phyloP scores from a whole-genome alignment of 2,113 vertebrate species.

The Gobius niger region DNA sequence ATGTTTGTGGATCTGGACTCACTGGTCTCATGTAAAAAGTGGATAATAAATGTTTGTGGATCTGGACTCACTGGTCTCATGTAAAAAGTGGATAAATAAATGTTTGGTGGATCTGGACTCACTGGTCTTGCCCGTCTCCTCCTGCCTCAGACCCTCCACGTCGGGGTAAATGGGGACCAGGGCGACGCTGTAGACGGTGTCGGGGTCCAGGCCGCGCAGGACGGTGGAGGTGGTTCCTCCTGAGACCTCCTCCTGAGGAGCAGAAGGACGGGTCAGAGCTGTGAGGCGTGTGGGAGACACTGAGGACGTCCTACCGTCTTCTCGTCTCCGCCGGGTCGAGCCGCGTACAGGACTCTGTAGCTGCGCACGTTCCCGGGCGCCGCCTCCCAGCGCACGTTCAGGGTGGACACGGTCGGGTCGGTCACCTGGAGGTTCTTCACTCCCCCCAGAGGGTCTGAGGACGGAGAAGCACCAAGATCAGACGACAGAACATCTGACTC shows the following conservation, averaged over 20 bases:
- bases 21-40: conserved; percentile 75
- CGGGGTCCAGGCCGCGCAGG: conserved; percentile 67
- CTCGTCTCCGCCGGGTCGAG: conserved; percentile 75
- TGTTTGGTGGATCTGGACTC: conserved; percentile 58
- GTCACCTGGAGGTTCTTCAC: conserved; percentile 86
- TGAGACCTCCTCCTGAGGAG: conserved; percentile 85
- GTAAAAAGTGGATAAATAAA: too few relatives aligned
- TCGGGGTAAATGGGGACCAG: conserved; percentile 80
- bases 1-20: conserved; percentile 58
- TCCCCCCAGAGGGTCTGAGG: conserved; percentile 85
- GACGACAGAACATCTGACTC: too few relatives aligned
- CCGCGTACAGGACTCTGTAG: conserved; percentile 86
- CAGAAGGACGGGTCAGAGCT: background rate
- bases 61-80: too few relatives aligned
- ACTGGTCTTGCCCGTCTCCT: conserved; percentile 89
- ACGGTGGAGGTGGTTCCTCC: conserved; percentile 82
- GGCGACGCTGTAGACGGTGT: conserved; percentile 72
- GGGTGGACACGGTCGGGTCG: conserved; percentile 83
- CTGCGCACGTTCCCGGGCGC: conserved; percentile 87
- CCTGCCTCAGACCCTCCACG: conserved; percentile 85
- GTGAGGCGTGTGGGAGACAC: background rate
- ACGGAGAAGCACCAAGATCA: too few relatives aligned
- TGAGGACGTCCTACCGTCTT: conserved; percentile 72
- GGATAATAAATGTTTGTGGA: too few relatives aligned
- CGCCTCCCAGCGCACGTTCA: conserved; percentile 87